Evolutionary conservation across 2,113 vertebrate species (phyloP), one percentile per base, ranked within the genome.

Genomic region (Cyphomyrus discorhynchus): DNA sequence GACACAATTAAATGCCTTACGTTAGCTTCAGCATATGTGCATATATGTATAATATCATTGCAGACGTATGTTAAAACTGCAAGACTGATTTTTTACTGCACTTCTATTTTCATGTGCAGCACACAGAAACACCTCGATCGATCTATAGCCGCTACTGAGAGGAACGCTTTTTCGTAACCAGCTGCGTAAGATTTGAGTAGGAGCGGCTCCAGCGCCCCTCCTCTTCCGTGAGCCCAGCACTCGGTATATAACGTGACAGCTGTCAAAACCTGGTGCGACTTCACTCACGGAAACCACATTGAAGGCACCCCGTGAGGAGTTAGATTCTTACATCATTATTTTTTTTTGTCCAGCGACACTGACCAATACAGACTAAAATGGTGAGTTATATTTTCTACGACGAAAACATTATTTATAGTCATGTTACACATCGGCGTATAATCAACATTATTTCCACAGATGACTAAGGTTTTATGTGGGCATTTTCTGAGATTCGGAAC

Each of bases 281-380:
- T 31, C 46, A 35, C 88, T 89, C 74, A 89, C 70, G 50, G 74
- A 82, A 27, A 82, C 88, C 70, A 82, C 88, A 80, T 89, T 89
- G 74, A 83, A 27, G 88, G 70, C 56, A 35, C 74, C 19, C 70
- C 45, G 88, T 89, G 70, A 80, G 88, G 7, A 39, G 31, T 56
- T 82, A 88, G 24, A 74, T 0, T 49, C 35, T 27, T 46, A n/a
- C 5, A 53, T 77, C 80, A 74, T 31, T 10, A 31, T 70, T 70
- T 70, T 77, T 88, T 88, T 53, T 31, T 83, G 56, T 21, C 35
- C 35, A n/a, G 19, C 13, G 11, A 42, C 1, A 53, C 49, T 82
- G 70, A 56, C 49, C 88, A 83, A 82, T 82, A 56, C 88, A 82
- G 70, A 45, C 49, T 15, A 89, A 82, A 89, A 89, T 89, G 88